A percentile compares a stretch with the other conserved stretches of the same genome.
Evolutionary conservation across 2,113 vertebrate species (phyloP).

Genomic region (Hydrochoerus hydrochaeris): DNA sequence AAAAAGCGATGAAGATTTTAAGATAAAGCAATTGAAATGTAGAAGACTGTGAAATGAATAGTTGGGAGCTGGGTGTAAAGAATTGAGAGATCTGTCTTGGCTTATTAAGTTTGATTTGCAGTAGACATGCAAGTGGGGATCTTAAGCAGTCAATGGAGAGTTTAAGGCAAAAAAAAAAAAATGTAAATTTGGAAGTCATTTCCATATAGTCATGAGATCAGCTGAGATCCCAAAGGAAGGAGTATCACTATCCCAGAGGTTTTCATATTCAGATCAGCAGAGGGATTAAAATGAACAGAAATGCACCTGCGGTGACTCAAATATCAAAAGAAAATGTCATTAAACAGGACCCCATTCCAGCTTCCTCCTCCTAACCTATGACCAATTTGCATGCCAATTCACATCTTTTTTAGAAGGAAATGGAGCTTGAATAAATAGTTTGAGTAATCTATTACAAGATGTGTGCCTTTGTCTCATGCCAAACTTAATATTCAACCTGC

Average conservation of each 20-base stretch:
- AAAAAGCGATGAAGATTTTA: background rate
- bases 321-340: background rate
- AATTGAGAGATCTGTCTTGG: background rate
- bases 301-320: background rate
- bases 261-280: background rate
- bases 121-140: background rate
- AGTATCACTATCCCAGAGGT: background rate
- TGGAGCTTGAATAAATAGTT: background rate
- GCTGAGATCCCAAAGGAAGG: background rate
- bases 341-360: background rate
- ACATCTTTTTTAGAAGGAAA: slow-evolving; percentile 5
- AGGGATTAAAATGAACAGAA: slow-evolving; percentile 8
- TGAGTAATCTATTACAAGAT: background rate
- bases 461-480: background rate
- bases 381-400: background rate
- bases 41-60: background rate
- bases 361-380: background rate
- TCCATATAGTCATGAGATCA: background rate
- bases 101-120: background rate
- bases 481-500: background rate
- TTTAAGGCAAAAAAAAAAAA: background rate
- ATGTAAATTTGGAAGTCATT: slow-evolving; percentile 12
- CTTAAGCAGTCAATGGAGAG: background rate
- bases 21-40: background rate
- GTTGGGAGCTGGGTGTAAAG: background rate